Evolutionary conservation across 2,888 invertebrate species (phyloP), one percentile per base, ranked within the genome.

Genomic region (Drosophila robusta): DNA sequence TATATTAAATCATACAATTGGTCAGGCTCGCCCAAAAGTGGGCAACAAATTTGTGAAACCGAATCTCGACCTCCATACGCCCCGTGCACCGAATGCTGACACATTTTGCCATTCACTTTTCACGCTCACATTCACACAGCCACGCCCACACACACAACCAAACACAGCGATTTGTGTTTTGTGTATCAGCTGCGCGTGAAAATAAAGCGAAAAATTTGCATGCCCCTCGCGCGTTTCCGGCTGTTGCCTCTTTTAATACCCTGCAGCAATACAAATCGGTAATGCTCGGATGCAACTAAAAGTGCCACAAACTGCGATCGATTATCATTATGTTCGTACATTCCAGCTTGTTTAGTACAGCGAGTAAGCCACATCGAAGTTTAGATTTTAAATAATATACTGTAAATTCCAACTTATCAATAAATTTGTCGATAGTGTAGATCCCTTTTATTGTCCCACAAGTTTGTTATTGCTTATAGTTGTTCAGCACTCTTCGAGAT

Each of bases 131-230:
- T 39, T 49, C 62, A 76, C 65, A 61, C 45, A 46, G 50, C 51
- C 49, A 47, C 56, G 41, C 54, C 50, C 41, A 49, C 26, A 22
- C 26, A 22, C 32, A 46, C 12, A 38, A 24, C 18, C 60, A 60
- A 42, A 36, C 57, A 51, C 24, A 55, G 38, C 38, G 75, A 34
- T 70, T 69, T 71, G 69, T 54, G 45, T 56, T 64, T 56, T 63
- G 60, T 82, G 78, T 83, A 76, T 71, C 83, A 86, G 83, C 83
- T 84, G 87, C 80, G 85, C 83, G 83, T 75, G 83, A 83, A 80
- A 82, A 85, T 86, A 80, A 78, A 78, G 73, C 71, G 70, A 63
- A 67, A 69, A 74, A 83, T 83, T 83, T 83, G 68, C 76, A 71
- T 83, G 69, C 32, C 47, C 36, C 9, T 22, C 45, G 56, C 57